A percentile compares a stretch with the other conserved stretches of the same genome.
These are phyloP conservation scores for Nycticryphes semicollaris DNA, from an alignment of 2,113 vertebrate species.

Conservation along the genomic window DNA sequence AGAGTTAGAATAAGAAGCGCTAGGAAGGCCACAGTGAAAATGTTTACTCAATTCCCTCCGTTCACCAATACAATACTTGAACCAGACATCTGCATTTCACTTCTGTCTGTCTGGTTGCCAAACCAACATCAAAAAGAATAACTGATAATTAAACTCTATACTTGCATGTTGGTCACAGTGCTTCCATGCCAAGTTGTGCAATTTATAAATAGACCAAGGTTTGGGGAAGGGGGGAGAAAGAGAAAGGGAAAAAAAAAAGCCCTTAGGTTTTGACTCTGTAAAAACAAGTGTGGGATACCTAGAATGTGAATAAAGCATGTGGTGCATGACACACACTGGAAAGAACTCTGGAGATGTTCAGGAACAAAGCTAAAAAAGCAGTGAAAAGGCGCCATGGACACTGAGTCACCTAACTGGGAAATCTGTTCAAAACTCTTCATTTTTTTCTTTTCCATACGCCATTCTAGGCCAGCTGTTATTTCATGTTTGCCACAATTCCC, in stretches of 20 bases:
- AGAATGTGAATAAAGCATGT: conserved; percentile 7
- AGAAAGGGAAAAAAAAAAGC: neutral
- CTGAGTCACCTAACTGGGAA: conserved; percentile 40
- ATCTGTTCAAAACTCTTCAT: neutral
- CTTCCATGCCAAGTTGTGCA: neutral
- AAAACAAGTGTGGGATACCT: conserved; percentile 45
- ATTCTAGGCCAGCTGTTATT: neutral
- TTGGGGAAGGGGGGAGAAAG: neutral
- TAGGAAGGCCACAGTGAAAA: neutral
- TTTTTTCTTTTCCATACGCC: neutral
- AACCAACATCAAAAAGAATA: conserved; percentile 7
- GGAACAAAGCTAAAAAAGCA: neutral
- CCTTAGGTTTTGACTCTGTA: neutral
- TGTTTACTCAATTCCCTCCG: neutral
- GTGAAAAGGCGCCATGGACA: neutral
- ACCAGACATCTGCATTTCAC: conserved; percentile 22
- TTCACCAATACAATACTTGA: neutral
- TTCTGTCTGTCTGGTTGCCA: neutral
- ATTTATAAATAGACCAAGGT: conserved; percentile 2
- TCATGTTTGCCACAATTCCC: neutral
- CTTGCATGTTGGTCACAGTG: neutral
- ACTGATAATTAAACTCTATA: conserved; percentile 15
- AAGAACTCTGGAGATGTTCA: conserved; percentile 9
- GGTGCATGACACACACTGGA: neutral
- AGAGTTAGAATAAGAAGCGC: neutral